Conservation (phyloP, 2,888 invertebrate genomes). For the Rapana venosa region DNA sequence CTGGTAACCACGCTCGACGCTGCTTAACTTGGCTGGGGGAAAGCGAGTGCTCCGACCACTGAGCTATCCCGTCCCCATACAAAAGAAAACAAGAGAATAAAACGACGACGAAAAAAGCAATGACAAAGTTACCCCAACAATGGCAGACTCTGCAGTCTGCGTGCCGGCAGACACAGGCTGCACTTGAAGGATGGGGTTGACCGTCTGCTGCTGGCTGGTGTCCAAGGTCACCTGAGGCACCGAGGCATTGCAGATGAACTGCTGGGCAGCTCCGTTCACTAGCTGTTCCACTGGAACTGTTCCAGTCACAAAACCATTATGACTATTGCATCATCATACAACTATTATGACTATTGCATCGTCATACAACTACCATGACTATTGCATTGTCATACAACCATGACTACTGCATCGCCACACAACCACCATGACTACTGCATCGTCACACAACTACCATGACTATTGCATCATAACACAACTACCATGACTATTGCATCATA, state of each 20-base stretch:
- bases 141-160: slow-evolving; percentile 38
- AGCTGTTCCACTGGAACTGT: slow-evolving; percentile 34
- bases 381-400: not conserved
- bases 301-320: not conserved
- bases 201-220: slow-evolving; percentile 27
- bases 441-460: too few relatives aligned
- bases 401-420: not conserved
- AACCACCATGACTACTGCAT: too few relatives aligned
- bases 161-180: slow-evolving; percentile 37
- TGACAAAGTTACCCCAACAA: slow-evolving; percentile 14
- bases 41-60: too few relatives aligned
- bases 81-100: not conserved
- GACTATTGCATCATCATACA: not conserved
- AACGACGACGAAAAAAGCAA: not conserved
- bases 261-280: slow-evolving; percentile 40
- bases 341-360: not conserved
- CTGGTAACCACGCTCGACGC: too few relatives aligned
- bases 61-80: not conserved
- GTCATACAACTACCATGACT: not conserved
- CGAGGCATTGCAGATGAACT: slow-evolving; percentile 31
- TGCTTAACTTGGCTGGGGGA: too few relatives aligned
- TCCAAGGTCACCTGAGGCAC: slow-evolving; percentile 40
- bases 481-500: too few relatives aligned
- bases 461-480: too few relatives aligned
- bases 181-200: slow-evolving; percentile 39